phyloP scores from a whole-genome alignment of 2,113 vertebrate species.

The Dicentrarchus labrax region DNA sequence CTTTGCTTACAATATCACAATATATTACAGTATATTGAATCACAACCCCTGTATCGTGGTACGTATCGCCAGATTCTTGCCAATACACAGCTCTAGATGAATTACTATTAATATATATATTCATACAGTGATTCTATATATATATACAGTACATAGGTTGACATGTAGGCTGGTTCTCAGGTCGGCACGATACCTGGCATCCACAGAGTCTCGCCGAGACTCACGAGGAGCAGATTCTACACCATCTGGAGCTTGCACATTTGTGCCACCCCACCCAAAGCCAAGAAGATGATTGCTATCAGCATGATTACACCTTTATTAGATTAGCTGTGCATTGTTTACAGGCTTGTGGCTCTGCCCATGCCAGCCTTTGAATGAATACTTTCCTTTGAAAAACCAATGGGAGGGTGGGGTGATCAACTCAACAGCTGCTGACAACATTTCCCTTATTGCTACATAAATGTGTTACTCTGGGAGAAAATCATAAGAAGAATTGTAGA shows the following conservation, averaged over 20 bases:
- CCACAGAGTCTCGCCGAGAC: constrained; percentile 54
- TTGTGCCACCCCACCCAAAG: constrained; percentile 57
- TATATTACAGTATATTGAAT: no score
- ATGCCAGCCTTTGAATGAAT: constrained; percentile 36
- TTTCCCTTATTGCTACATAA: constrained; percentile 16
- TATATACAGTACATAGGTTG: neutral
- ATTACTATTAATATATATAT: neutral
- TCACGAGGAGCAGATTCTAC: constrained; percentile 65
- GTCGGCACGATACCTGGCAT: constrained; percentile 47
- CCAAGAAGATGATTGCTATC: constrained; percentile 80
- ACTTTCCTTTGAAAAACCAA: constrained; percentile 31
- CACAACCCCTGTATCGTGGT: no score
- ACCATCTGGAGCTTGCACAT: constrained; percentile 73
- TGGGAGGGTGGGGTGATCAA: constrained; percentile 32
- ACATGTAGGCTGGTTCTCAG: constrained; percentile 16
- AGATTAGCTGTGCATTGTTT: constrained; percentile 75
- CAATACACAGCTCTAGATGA: no score
- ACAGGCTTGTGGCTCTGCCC: constrained; percentile 54
- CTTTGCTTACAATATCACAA: no score
- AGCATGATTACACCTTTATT: constrained; percentile 75
- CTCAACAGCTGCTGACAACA: constrained; percentile 35
- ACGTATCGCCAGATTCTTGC: no score
- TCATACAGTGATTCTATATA: neutral
- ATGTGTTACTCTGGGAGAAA: constrained; percentile 2
- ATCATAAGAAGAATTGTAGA: neutral